phyloP scores from a whole-genome alignment of 2,113 vertebrate genomes.

The Podilymbus podiceps region DNA sequence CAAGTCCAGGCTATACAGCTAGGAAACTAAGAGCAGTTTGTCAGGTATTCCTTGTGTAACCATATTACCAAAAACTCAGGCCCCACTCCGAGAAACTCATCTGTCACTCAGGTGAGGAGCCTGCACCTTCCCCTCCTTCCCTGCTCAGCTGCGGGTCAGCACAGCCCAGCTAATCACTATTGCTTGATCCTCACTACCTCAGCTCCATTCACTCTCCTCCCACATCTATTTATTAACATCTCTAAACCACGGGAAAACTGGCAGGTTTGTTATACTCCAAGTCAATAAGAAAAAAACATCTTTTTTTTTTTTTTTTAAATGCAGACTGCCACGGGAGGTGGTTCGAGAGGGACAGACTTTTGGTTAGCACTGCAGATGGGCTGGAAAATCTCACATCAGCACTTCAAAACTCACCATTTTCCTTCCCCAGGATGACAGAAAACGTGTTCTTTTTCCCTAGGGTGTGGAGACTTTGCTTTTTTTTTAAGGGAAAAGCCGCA shows the following conservation, averaged over 20 bases:
- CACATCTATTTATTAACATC: not conserved
- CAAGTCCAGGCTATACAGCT: not conserved
- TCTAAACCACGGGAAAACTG: not conserved
- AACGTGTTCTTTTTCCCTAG: not conserved
- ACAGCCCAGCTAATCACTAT: not conserved
- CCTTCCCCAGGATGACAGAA: not conserved
- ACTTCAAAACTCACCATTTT: not conserved
- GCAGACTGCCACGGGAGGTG: not conserved
- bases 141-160: not conserved
- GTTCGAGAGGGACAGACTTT: not conserved
- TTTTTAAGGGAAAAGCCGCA: not conserved
- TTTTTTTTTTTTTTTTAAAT: not conserved
- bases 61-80: not conserved
- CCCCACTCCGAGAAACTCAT: not conserved
- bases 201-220: not conserved
- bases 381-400: not conserved
- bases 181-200: not conserved
- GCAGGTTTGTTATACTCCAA: not conserved
- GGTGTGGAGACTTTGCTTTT: not conserved
- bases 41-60: not conserved
- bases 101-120: not conserved
- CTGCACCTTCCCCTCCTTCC: not conserved
- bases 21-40: not conserved
- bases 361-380: not conserved
- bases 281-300: not conserved